phyloP scores from a whole-genome alignment of 2,888 invertebrate genomes.

The Lottia scabra region DNA sequence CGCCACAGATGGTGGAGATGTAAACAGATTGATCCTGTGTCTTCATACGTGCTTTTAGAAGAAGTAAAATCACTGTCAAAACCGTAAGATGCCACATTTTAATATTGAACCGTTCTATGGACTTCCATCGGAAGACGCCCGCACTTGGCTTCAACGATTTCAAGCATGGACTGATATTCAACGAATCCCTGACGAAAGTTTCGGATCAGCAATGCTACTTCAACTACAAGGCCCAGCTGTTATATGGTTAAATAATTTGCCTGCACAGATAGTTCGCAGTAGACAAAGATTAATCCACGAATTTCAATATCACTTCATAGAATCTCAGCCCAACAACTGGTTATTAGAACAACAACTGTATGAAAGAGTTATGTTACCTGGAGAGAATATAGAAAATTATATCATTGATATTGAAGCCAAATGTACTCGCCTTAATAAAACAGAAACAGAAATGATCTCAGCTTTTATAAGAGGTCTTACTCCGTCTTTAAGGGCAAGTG shows the following conservation, averaged over 20 bases:
- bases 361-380: not conserved
- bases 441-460: not conserved
- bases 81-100: not conserved
- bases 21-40: too few relatives aligned
- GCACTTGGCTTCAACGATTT: constrained; percentile 1
- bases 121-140: not conserved
- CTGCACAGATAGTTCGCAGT: not conserved
- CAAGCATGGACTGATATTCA: constrained; percentile 5
- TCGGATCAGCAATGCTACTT: not conserved
- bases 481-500: not conserved
- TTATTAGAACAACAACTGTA: not conserved
- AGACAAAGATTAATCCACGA: not conserved
- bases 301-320: not conserved
- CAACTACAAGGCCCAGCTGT: not conserved
- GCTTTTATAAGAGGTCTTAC: not conserved
- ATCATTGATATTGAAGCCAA: constrained; percentile 2
- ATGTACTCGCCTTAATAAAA: not conserved
- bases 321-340: not conserved
- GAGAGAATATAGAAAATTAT: not conserved
- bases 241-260: not conserved
- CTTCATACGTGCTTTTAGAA: too few relatives aligned
- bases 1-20: too few relatives aligned
- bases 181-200: not conserved
- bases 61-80: too few relatives aligned
- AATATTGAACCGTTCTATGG: not conserved